Percentiles rank a stretch among this genome's conserved stretches.
Evolutionary conservation across 2,113 vertebrate genomes (phyloP).

Genomic region (Scalopus aquaticus): DNA sequence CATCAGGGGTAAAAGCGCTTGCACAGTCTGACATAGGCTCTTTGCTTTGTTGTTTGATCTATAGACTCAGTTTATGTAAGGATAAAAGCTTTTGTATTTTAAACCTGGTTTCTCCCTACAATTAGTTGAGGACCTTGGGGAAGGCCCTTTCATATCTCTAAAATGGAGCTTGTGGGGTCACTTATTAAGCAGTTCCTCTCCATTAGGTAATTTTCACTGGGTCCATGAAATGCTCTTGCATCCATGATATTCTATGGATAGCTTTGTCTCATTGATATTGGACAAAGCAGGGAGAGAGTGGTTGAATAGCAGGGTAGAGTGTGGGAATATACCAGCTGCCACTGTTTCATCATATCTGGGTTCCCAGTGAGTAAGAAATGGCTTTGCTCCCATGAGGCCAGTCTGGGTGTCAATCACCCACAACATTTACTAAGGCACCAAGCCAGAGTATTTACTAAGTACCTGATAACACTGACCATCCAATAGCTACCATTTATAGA

Average conservation of each 20-base stretch:
- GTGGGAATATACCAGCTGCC: background rate
- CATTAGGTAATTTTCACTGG: background rate
- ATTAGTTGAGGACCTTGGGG: background rate
- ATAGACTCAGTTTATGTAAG: background rate
- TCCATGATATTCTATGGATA: background rate
- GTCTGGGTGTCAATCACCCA: background rate
- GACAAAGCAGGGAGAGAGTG: background rate
- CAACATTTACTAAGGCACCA: background rate
- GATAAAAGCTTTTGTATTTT: conserved; percentile 26
- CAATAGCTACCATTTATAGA: background rate
- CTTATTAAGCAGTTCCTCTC: background rate
- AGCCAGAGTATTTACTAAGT: background rate
- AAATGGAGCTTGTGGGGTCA: background rate
- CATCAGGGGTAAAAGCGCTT: background rate
- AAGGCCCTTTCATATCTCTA: background rate
- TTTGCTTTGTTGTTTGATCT: background rate
- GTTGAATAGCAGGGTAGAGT: background rate
- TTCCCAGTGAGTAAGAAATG: background rate
- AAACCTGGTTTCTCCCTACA: background rate
- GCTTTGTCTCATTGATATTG: background rate
- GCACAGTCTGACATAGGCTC: background rate
- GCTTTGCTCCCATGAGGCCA: background rate
- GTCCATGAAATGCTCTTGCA: background rate
- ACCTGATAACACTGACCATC: background rate
- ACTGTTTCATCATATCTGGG: background rate